These are phyloP conservation scores for Anastrepha ludens DNA, from an alignment of 1,140 invertebrate species.

Conservation along the genomic window DNA sequence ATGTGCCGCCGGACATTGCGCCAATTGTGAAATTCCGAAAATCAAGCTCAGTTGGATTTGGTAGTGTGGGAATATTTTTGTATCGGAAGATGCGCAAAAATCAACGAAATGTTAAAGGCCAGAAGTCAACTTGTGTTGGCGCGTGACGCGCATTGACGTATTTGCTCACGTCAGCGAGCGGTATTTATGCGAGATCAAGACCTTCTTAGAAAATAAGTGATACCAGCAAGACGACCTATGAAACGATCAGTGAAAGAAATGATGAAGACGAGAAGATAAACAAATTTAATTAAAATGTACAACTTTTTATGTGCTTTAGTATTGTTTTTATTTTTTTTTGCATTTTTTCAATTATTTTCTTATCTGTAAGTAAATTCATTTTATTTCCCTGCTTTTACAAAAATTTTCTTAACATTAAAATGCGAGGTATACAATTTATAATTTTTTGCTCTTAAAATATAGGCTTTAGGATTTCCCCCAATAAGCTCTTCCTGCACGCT, in stretches of 20 bases:
- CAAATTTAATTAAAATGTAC: neutral
- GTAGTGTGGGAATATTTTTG: neutral
- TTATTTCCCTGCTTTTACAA: conserved; percentile 4
- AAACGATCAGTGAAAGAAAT: neutral
- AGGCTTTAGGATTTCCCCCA: too few species aligned
- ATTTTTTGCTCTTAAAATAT: too few species aligned
- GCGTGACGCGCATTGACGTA: conserved; percentile 27
- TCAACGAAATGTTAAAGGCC: neutral
- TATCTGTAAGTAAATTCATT: neutral
- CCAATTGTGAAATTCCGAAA: conserved; percentile 31
- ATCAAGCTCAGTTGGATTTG: neutral
- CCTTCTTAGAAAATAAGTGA: neutral
- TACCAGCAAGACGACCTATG: neutral
- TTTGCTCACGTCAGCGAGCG: conserved; percentile 8
- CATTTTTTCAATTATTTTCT: neutral
- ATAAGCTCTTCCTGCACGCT: too few species aligned
- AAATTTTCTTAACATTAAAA: neutral
- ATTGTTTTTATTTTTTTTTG: neutral
- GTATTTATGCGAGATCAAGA: conserved; percentile 5
- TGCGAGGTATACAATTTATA: neutral
- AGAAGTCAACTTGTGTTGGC: neutral
- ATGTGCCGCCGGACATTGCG: conserved; percentile 21
- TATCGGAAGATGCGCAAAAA: conserved; percentile 2
- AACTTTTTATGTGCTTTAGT: neutral
- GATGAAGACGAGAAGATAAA: neutral